Conservation (phyloP, 2,888 invertebrate genomes). For the Aporophyla nigra region DNA sequence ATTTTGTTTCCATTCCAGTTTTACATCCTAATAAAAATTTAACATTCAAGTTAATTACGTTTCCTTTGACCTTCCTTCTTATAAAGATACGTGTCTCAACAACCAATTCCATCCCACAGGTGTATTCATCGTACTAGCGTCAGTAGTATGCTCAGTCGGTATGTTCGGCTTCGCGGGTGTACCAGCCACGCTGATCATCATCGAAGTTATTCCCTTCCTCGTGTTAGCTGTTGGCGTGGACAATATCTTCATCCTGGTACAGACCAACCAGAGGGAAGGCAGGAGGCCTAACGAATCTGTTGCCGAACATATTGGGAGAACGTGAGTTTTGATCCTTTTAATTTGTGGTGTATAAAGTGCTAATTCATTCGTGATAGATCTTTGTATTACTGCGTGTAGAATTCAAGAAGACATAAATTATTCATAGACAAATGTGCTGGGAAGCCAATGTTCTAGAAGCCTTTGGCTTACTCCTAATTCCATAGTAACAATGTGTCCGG, state of each 20-base stretch:
- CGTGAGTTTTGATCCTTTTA: constrained; percentile 79
- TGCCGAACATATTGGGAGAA: constrained; percentile 97
- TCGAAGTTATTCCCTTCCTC: constrained; percentile 99
- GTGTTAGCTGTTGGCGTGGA: constrained; percentile 99
- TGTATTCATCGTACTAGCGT: constrained; percentile 97
- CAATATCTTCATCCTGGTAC: constrained; percentile 99
- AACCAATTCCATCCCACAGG: constrained; percentile 88
- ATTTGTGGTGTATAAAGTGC: background rate
- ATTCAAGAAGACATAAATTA: too few species aligned
- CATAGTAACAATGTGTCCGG: too few species aligned
- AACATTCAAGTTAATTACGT: too few species aligned
- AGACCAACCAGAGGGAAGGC: constrained; percentile 96
- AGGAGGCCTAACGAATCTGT: constrained; percentile 94
- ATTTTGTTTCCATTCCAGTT: too few species aligned
- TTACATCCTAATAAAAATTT: too few species aligned
- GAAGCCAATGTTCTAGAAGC: too few species aligned
- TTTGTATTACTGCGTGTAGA: too few species aligned
- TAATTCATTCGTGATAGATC: too few species aligned
- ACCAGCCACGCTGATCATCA: constrained; percentile 98
- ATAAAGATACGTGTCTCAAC: background rate
- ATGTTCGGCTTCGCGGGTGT: constrained; percentile 97
- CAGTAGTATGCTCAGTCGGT: constrained; percentile 98
- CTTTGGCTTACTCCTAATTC: too few species aligned
- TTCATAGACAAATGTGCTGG: too few species aligned
- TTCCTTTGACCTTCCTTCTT: background rate